phyloP scores from a whole-genome alignment of 2,113 vertebrate genomes.

The Haemorhous mexicanus region DNA sequence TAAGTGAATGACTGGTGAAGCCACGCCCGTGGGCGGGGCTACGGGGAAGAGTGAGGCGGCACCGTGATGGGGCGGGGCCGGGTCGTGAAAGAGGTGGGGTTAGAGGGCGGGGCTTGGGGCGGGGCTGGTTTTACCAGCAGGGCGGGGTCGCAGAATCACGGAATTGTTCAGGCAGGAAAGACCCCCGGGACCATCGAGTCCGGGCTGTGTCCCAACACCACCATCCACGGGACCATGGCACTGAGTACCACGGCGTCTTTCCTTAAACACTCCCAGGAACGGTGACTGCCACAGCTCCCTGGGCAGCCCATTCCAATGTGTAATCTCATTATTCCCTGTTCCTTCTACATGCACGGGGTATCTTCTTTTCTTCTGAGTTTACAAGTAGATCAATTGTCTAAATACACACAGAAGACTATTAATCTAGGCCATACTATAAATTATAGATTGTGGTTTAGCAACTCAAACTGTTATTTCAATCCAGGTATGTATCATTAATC shows the following conservation, averaged over 20 bases:
- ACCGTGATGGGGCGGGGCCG: not conserved
- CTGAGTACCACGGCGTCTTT: no score
- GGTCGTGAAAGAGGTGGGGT: not conserved
- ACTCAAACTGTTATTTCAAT: not conserved
- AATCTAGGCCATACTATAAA: not conserved
- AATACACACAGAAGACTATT: not conserved
- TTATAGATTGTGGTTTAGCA: not conserved
- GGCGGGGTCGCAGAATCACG: rapidly evolving
- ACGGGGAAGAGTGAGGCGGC: no score
- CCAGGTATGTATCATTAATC: not conserved
- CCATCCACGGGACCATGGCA: not conserved
- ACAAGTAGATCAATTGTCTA: not conserved
- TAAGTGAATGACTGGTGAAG: rapidly evolving
- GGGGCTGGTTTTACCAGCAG: rapidly evolving
- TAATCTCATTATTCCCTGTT: not conserved
- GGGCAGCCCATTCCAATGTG: no score
- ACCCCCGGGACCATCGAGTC: no score
- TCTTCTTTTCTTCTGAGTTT: not conserved
- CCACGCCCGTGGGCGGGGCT: not conserved
- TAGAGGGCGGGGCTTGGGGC: not conserved
- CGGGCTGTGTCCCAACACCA: rapidly evolving
- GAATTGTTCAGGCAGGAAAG: not conserved
- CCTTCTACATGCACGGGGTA: rapidly evolving
- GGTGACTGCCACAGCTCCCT: no score
- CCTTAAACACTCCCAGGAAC: not conserved